Base-by-base conservation (phyloP, 2,888 invertebrate species). In the Scaptomyza flava region DNA sequence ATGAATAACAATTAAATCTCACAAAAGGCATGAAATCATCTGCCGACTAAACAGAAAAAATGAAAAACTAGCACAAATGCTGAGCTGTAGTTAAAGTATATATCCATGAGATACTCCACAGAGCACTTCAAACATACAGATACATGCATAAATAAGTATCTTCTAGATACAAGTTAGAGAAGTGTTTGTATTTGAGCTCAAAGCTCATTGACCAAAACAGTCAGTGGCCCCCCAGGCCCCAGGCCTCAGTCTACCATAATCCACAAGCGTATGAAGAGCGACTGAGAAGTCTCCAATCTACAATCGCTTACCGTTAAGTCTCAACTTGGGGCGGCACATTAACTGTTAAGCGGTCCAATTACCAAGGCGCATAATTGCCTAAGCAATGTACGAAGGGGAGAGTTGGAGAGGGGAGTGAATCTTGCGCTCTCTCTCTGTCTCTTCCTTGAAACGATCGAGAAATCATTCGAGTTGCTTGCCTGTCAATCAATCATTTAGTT, bases 1-100 rank as follows among this genome's bases (percentile, higher is more conserved):
- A 87, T 81, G 84, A 89, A 84, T 84, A 84, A 84, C 84, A 84
- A 84, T 84, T 87, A 84, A 84, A 84, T 89, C 84, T 87, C 65
- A 79, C 79, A 75, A 79, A 85, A 85, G 88, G 86, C 88, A 82
- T 82, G 82, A 82, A 82, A 88, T 88, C 82, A 82, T 82, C 82
- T 86, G 82, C 82, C 88, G 66, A 68, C 72, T 62, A 62, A 67
- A 52, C 34, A 45, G 42, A 38, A 64, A 38, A 46, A 42, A 45
- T 6, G 27, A 50, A 57, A 77, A 75, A 64, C 79, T 85, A 82
- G 88, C 88, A 85, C 81, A 81, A 76, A 79, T 77, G 58, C 78
- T 41, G 78, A 59, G 74, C 56, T 60, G 57, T 68, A 77, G 68
- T 64, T 63, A 63, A 64, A n/a, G n/a, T 64, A 80, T 48, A 48